These are phyloP conservation scores for Empis stercorea DNA, from an alignment of 2,888 invertebrate species.

Conservation along the genomic window DNA sequence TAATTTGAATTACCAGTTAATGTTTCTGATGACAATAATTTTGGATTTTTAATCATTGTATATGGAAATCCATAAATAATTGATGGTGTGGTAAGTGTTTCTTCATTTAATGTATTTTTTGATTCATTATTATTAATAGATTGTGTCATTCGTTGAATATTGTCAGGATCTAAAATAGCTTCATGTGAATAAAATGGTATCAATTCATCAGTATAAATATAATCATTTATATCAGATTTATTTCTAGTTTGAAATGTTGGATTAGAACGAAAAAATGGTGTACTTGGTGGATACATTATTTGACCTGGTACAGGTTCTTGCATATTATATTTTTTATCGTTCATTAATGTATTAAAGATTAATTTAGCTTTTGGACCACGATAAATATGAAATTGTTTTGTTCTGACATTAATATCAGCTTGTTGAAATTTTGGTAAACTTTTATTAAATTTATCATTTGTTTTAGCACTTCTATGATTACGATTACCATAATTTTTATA, in stretches of 20 bases:
- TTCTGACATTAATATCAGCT: background rate
- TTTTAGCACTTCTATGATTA: background rate
- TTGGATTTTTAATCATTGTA: too few relatives aligned
- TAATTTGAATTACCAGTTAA: too few relatives aligned
- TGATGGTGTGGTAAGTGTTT: too few relatives aligned
- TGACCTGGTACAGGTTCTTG: conserved; percentile 33
- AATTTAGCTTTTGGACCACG: conserved; percentile 26
- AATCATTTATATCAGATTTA: too few relatives aligned
- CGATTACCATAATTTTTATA: background rate
- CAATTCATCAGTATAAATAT: conserved; percentile 9
- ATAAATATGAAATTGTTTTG: conserved; percentile 24
- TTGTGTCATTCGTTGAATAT: too few relatives aligned
- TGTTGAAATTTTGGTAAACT: background rate
- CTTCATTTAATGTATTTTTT: too few relatives aligned
- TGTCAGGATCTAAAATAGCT: conserved; percentile 12
- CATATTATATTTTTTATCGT: conserved; percentile 27
- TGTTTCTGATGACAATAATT: too few relatives aligned
- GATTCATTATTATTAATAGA: too few relatives aligned
- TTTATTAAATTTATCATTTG: background rate
- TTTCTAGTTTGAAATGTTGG: too few relatives aligned
- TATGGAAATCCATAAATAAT: too few relatives aligned
- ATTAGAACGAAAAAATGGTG: too few relatives aligned
- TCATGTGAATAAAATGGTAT: conserved; percentile 33
- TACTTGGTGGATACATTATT: conserved; percentile 27
- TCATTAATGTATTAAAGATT: conserved; percentile 29